phyloP scores from a whole-genome alignment of 2,797 vertebrate species.

The Artibeus lituratus region DNA sequence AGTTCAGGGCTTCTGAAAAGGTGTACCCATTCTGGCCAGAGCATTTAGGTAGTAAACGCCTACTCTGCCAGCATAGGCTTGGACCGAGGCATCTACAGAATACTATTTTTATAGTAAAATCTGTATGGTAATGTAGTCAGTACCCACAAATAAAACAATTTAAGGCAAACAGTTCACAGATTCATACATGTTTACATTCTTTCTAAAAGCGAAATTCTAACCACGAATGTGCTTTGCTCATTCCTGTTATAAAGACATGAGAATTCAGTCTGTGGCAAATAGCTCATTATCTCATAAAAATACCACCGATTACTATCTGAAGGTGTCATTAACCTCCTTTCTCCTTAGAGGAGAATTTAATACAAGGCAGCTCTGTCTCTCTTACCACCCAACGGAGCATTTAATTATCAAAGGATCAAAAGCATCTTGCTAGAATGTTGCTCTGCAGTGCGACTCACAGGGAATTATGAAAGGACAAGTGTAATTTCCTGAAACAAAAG shows the following conservation, averaged over 20 bases:
- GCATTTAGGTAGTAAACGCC: neutral
- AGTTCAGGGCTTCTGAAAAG: neutral
- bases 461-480: constrained; percentile 37
- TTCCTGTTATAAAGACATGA: neutral
- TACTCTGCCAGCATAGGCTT: neutral
- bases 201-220: constrained; percentile 35
- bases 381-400: constrained; percentile 26
- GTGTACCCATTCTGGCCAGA: neutral
- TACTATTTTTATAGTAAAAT: neutral
- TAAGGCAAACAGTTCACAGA: neutral
- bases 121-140: neutral
- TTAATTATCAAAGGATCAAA: constrained; percentile 68
- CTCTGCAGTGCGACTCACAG: neutral
- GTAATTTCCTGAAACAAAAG: constrained; percentile 51
- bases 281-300: constrained; percentile 44
- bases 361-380: constrained; percentile 42
- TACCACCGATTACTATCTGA: constrained; percentile 2
- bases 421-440: constrained; percentile 23
- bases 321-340: constrained; percentile 42
- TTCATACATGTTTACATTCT: neutral
- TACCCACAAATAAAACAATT: neutral
- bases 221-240: neutral
- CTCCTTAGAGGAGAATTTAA: constrained; percentile 37
- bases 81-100: neutral
- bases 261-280: constrained; percentile 11